These are phyloP conservation scores for Naso thynnoides DNA, from an alignment of 2,797 vertebrate genomes.

Conservation along the genomic window DNA sequence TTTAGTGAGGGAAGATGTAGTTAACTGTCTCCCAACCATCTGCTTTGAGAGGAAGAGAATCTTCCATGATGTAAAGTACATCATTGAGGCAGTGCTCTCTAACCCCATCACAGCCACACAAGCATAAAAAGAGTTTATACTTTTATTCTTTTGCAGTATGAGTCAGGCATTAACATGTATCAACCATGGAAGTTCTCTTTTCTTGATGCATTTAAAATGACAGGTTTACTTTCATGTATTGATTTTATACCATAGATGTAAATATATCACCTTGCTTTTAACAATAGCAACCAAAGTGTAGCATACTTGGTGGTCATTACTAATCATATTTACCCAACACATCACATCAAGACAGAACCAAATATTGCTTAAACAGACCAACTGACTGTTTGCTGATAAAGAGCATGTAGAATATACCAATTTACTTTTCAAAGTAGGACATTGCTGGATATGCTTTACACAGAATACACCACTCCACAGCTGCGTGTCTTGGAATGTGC, in stretches of 20 bases:
- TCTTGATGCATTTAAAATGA: too few species aligned
- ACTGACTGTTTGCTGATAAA: too few species aligned
- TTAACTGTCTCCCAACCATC: slow-evolving; percentile 36
- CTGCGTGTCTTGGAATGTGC: not conserved
- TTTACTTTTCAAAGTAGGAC: not conserved
- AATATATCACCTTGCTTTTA: not conserved
- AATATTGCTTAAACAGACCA: too few species aligned
- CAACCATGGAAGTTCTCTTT: not conserved
- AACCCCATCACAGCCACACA: not conserved
- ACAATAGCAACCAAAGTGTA: not conserved
- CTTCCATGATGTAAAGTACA: slow-evolving; percentile 19
- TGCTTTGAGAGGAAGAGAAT: slow-evolving; percentile 9
- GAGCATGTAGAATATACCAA: not conserved
- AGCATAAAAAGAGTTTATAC: not conserved
- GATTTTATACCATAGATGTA: not conserved
- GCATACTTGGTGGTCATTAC: not conserved
- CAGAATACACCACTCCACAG: not conserved
- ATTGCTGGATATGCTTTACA: not conserved
- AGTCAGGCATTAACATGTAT: not conserved
- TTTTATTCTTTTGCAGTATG: not conserved
- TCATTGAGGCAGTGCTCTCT: slow-evolving; percentile 13
- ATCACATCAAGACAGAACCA: too few species aligned
- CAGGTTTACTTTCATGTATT: not conserved
- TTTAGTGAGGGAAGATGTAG: slow-evolving; percentile 23
- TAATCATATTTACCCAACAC: too few species aligned